Base-by-base conservation (phyloP, 2,888 invertebrate species). In the Epistrophe grossulariae region DNA sequence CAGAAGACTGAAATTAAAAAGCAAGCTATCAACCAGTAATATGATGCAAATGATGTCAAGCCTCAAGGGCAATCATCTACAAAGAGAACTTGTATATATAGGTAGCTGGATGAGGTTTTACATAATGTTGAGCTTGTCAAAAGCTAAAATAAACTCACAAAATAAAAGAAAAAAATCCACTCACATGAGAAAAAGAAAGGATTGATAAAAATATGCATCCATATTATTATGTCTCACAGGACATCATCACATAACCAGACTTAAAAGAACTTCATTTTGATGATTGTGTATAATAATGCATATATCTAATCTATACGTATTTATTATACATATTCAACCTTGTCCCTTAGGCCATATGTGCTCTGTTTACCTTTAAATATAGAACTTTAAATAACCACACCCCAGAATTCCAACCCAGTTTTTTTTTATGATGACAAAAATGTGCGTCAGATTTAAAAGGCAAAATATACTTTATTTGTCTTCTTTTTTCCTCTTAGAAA, bases 141-240 rank as follows among this genome's bases (percentile, higher is more conserved):
- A 74, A 70, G 38, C 48, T 17, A 24, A 31, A 31, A 40, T 48
- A 57, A 3, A 66, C 31, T 59, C 64, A 73, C 40, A 40, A 35
- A 70, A 55, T 17, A 68, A 70, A 55, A 64, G 28, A 52, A 19
- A 84, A 52, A 73, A 77, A 80, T 77, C 40, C 72, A 78, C 70
- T 73, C 48, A 55, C 55, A 73, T 19, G 77, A 70, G 70, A 24
- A 73, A 73, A 74, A 62, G 40, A 77, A 73, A 78, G 57, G 62
- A 78, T 78, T 78, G 68, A 78, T 78, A 73, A 73, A 78, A 82
- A 71, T 59, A 64, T 85, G 78, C 82, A 81, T 74, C 70, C 40
- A 24, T 50, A 38, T 38, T 50, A 38, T 38, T 50, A 50, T 40
- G 15, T 73, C 77, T 68, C 84, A 13, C 17, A 77, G 68, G 80